Conservation (phyloP, 37 sponge, comb jelly and placozoan genomes). For the Diacarnus erythraeanus region DNA sequence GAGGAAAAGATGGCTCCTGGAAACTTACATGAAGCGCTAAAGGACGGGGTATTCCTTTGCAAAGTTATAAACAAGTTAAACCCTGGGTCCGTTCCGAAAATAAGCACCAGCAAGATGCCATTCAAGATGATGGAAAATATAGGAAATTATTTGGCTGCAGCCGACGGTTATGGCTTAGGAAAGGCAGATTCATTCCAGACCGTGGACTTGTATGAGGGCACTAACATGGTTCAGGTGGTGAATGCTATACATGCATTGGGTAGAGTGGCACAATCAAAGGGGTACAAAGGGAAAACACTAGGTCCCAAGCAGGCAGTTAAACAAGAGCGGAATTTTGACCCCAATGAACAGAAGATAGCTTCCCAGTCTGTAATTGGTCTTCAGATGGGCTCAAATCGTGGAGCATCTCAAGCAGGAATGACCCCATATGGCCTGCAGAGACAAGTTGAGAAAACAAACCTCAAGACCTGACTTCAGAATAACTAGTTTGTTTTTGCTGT, state of each 20-base stretch:
- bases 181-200: conserved; percentile 91
- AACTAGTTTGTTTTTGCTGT: not conserved
- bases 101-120: conserved; percentile 82
- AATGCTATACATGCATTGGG: conserved; percentile 70
- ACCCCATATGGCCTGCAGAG: conserved; percentile 61
- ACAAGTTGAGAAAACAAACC: conserved; percentile 42
- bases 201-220: conserved; percentile 88
- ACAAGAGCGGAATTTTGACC: conserved; percentile 53
- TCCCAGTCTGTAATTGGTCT: conserved; percentile 77
- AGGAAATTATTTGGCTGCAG: conserved; percentile 69
- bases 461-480: not conserved
- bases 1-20: conserved; percentile 67
- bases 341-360: conserved; percentile 62
- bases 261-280: conserved; percentile 44
- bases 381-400: conserved; percentile 92
- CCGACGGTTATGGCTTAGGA: conserved; percentile 66
- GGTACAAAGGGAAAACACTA: conserved; percentile 27
- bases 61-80: conserved; percentile 79
- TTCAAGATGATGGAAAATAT: conserved; percentile 99
- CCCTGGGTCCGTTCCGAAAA: conserved; percentile 74
- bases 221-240: conserved; percentile 86
- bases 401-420: conserved; percentile 92
- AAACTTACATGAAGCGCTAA: conserved; percentile 59
- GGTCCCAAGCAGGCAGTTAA: conserved; percentile 86
- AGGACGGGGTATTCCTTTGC: conserved; percentile 82